phyloP scores from a whole-genome alignment of 2,113 vertebrate genomes.

The Cheilinus undulatus region DNA sequence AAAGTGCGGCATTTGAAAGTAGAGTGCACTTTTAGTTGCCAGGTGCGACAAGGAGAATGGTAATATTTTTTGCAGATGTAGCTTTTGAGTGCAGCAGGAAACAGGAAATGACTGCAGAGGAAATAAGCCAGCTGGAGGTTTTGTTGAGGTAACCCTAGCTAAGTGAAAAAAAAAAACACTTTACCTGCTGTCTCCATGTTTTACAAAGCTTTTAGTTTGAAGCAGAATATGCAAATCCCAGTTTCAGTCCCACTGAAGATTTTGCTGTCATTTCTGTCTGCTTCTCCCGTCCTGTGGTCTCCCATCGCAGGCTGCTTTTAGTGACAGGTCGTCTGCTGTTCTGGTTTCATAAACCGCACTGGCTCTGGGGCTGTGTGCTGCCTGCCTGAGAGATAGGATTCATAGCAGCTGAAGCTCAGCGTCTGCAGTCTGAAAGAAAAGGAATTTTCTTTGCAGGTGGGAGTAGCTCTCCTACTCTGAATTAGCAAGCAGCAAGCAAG shows the following conservation, averaged over 20 bases:
- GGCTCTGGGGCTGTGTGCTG: conserved; percentile 21
- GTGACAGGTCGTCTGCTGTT: conserved; percentile 9
- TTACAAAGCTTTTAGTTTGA: conserved; percentile 2
- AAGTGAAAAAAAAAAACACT: conserved; percentile 1
- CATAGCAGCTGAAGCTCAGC: conserved; percentile 46
- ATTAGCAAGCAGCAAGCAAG: conserved; percentile 56
- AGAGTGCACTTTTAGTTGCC: conserved; percentile 47
- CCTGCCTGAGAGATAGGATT: conserved; percentile 39
- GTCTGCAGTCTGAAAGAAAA: conserved; percentile 45
- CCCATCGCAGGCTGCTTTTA: conserved; percentile 14
- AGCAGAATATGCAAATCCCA: background rate
- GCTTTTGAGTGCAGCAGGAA: conserved; percentile 60
- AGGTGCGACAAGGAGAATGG: conserved; percentile 46
- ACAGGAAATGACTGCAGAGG: conserved; percentile 72
- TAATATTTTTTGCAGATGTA: conserved; percentile 30
- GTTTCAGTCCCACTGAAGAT: background rate
- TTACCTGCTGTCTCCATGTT: conserved; percentile 6
- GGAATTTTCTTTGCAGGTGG: conserved; percentile 59
- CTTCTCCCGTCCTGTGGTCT: conserved; percentile 26
- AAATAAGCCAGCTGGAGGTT: conserved; percentile 51
- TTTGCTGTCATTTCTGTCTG: conserved; percentile 7
- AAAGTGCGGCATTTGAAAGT: conserved; percentile 30
- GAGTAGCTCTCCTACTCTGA: conserved; percentile 54
- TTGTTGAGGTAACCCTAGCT: conserved; percentile 47
- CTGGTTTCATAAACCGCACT: conserved; percentile 41